These are phyloP conservation scores for Gandaritis pyraliata DNA, from an alignment of 2,888 invertebrate genomes.

Conservation along the genomic window DNA sequence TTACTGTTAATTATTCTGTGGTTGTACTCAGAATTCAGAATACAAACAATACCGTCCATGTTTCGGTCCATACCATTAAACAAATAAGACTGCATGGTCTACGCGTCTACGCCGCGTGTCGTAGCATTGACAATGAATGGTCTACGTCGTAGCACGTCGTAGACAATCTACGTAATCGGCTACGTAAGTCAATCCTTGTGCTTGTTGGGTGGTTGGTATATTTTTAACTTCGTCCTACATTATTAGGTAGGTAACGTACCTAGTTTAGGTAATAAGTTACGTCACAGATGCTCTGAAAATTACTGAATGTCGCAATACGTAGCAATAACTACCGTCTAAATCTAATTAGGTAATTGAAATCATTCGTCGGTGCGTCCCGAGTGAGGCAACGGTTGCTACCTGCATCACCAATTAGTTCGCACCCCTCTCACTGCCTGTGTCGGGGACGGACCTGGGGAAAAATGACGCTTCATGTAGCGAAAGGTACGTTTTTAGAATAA, in stretches of 20 bases:
- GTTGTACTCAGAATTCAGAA: too few species aligned
- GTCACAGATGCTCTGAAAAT: conserved; percentile 35
- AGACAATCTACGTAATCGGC: not conserved
- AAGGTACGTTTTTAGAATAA: too few species aligned
- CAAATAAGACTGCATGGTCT: too few species aligned
- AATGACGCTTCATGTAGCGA: not conserved
- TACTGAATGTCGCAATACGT: conserved; percentile 36
- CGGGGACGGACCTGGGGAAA: conserved; percentile 28
- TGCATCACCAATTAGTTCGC: conserved; percentile 61
- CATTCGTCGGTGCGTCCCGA: conserved; percentile 53
- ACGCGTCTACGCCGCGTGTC: too few species aligned
- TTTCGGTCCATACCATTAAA: too few species aligned
- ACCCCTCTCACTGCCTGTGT: conserved; percentile 43
- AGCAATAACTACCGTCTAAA: conserved; percentile 44
- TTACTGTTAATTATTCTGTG: too few species aligned
- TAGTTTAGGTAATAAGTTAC: conserved; percentile 9
- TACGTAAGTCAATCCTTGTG: too few species aligned
- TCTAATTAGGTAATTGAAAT: conserved; percentile 75
- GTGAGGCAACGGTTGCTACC: conserved; percentile 46
- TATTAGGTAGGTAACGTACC: too few species aligned
- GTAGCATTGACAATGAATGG: too few species aligned
- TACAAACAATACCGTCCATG: too few species aligned
- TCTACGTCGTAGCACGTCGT: not conserved
- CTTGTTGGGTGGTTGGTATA: too few species aligned
- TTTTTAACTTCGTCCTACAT: too few species aligned